Percentiles rank a stretch among this genome's conserved stretches.
phyloP scores from a whole-genome alignment of 1,140 invertebrate species.

The Drosophila kepulauana region DNA sequence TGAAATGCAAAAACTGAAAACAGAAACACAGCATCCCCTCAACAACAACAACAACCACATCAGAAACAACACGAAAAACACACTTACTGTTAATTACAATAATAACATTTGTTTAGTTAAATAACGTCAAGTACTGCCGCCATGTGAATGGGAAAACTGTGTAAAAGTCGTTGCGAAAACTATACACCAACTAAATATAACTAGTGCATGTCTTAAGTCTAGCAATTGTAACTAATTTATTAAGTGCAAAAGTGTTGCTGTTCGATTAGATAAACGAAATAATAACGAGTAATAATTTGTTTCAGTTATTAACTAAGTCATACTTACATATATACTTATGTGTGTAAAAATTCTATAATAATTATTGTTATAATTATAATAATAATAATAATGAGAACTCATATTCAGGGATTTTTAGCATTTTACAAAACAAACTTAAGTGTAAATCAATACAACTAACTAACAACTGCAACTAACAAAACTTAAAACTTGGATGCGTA shows the following conservation, averaged over 20 bases:
- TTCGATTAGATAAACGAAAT: conserved; percentile 60
- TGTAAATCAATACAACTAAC: conserved; percentile 37
- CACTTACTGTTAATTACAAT: conserved; percentile 48
- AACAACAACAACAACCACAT: conserved; percentile 17
- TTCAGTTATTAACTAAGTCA: conserved; percentile 59
- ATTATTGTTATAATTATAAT: conserved; percentile 24
- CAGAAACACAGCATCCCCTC: conserved; percentile 47
- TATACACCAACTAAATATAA: conserved; percentile 65
- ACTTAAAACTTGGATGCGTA: conserved; percentile 46
- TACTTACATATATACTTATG: conserved; percentile 35
- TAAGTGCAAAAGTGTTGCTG: conserved; percentile 60
- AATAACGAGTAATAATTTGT: conserved; percentile 42
- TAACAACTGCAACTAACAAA: conserved; percentile 34
- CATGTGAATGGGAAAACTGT: conserved; percentile 45
- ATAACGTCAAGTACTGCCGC: conserved; percentile 72
- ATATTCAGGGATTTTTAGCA: conserved; percentile 85
- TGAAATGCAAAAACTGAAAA: conserved; percentile 48
- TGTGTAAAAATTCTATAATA: conserved; percentile 37
- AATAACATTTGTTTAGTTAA: conserved; percentile 50
- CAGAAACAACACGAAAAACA: no score
- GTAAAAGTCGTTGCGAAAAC: conserved; percentile 37
- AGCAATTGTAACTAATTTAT: conserved; percentile 57
- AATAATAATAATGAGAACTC: conserved; percentile 78
- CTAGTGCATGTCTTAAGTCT: conserved; percentile 40
- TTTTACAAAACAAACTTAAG: conserved; percentile 71